These are phyloP conservation scores for Camelus bactrianus DNA, from an alignment of 2,113 vertebrate genomes.

Conservation along the genomic window DNA sequence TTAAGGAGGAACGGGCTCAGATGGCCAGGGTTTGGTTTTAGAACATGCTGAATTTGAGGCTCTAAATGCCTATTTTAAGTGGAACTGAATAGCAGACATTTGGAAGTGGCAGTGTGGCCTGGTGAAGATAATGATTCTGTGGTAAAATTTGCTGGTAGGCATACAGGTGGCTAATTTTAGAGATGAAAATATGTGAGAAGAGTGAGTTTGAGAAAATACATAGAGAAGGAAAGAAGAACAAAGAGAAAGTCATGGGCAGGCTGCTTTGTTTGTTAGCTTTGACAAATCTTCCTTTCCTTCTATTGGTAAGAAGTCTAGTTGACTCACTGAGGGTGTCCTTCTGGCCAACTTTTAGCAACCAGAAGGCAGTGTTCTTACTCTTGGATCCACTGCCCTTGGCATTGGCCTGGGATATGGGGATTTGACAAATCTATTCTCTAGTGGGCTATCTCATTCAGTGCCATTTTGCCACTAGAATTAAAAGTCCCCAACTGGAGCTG, in stretches of 20 bases:
- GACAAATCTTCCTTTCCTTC: background rate
- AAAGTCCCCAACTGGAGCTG: background rate
- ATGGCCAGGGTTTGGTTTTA: background rate
- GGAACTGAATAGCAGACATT: background rate
- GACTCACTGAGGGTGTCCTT: background rate
- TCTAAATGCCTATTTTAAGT: background rate
- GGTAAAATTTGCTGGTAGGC: background rate
- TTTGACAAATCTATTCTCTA: background rate
- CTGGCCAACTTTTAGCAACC: background rate
- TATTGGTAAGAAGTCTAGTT: background rate
- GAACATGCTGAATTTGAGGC: background rate
- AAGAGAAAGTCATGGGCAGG: background rate
- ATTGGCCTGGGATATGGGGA: background rate
- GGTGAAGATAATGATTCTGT: background rate
- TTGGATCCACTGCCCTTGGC: background rate
- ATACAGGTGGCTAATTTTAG: background rate
- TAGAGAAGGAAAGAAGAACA: background rate
- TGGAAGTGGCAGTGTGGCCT: background rate
- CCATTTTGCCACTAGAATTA: background rate
- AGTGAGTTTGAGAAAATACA: background rate
- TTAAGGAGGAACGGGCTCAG: background rate
- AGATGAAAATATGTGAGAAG: background rate
- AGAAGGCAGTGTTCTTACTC: background rate
- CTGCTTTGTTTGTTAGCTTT: background rate
- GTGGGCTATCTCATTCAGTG: background rate